A percentile compares a stretch with the other conserved stretches of the same genome.
Evolutionary conservation across 2,888 invertebrate species (phyloP).

Genomic region (Temnothorax rugatulus): DNA sequence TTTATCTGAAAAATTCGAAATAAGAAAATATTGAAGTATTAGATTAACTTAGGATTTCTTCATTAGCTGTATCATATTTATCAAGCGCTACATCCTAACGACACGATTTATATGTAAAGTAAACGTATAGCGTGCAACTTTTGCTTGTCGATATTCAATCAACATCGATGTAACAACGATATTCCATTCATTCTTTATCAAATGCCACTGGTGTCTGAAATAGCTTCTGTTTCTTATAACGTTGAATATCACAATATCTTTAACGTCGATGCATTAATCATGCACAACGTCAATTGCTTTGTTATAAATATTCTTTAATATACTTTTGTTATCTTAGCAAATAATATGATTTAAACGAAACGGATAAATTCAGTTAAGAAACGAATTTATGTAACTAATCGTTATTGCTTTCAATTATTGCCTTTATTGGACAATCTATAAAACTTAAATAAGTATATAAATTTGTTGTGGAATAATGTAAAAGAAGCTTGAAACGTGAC

Average conservation of each 20-base stretch:
- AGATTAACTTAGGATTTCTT: background rate
- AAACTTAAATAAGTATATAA: background rate
- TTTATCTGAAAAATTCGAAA: background rate
- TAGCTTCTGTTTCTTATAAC: slow-evolving; percentile 1
- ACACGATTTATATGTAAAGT: slow-evolving; percentile 2
- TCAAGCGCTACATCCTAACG: background rate
- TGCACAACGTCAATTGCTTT: background rate
- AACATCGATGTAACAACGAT: slow-evolving; percentile 1
- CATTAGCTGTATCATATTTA: background rate
- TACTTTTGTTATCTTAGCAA: background rate
- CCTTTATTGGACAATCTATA: background rate
- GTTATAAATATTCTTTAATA: background rate
- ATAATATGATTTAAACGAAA: background rate
- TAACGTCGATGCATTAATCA: background rate
- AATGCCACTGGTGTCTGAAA: background rate
- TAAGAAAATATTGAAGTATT: slow-evolving; percentile 1
- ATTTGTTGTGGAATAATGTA: background rate
- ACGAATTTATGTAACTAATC: background rate
- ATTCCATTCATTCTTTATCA: slow-evolving; percentile 11
- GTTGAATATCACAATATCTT: slow-evolving; percentile 12
- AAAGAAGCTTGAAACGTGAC: background rate
- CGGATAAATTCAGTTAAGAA: background rate
- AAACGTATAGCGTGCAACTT: background rate
- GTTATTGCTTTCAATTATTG: background rate
- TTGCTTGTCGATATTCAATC: slow-evolving; percentile 12